Evolutionary conservation across 1,140 invertebrate species (phyloP).

Genomic region (Diorhabda elongata): DNA sequence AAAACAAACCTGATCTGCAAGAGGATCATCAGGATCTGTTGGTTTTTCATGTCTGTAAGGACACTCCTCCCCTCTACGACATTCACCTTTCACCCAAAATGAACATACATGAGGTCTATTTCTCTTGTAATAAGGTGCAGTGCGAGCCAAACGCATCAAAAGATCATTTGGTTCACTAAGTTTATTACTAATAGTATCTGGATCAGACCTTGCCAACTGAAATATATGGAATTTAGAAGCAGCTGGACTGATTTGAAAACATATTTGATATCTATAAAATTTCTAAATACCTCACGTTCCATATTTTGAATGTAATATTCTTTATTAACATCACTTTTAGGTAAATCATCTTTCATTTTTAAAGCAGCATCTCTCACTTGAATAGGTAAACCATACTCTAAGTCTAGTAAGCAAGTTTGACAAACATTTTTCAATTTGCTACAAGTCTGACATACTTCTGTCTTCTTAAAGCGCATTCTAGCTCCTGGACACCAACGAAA

Average conservation of each 20-base stretch:
- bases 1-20: constrained; percentile 76
- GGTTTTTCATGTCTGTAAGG: constrained; percentile 99
- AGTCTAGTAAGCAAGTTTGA: constrained; percentile 96
- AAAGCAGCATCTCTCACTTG: constrained; percentile 92
- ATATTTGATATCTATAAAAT: neutral
- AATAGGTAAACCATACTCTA: constrained; percentile 94
- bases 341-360: constrained; percentile 91
- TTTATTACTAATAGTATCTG: constrained; percentile 64
- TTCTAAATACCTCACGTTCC: constrained; percentile 65
- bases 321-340: constrained; percentile 97
- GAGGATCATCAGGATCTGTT: constrained; percentile 97
- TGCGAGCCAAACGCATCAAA: constrained; percentile 89
- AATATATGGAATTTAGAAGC: constrained; percentile 5
- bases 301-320: constrained; percentile 98
- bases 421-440: constrained; percentile 98
- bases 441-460: constrained; percentile 99
- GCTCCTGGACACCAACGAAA: constrained; percentile 98
- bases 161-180: constrained; percentile 82
- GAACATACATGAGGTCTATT: constrained; percentile 99
- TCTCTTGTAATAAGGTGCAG: constrained; percentile 97
- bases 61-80: constrained; percentile 98
- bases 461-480: constrained; percentile 98
- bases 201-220: constrained; percentile 46
- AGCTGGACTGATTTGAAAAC: neutral
- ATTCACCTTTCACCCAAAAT: constrained; percentile 99